These are phyloP conservation scores for Cephus sareptanus DNA, from an alignment of 2,888 invertebrate genomes.

Conservation along the genomic window DNA sequence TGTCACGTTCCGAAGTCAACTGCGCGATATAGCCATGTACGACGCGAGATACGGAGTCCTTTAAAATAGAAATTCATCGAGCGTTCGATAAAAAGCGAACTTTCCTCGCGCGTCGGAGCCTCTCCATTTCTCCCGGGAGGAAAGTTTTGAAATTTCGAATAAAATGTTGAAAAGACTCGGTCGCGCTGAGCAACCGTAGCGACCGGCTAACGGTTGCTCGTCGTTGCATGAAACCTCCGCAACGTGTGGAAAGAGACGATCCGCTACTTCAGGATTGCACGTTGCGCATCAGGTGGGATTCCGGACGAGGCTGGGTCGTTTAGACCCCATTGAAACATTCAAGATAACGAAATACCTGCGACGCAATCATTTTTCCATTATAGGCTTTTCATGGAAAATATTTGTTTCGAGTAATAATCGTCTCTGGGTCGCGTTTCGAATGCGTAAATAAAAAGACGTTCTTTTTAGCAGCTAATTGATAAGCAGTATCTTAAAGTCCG, in stretches of 20 bases:
- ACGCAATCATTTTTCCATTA: background rate
- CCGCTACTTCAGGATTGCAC: background rate
- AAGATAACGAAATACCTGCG: background rate
- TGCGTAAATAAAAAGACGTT: background rate
- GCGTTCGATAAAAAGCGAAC: background rate
- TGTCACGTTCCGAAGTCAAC: background rate
- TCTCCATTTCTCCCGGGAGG: background rate
- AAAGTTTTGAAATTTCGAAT: background rate
- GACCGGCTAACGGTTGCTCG: conserved; percentile 3
- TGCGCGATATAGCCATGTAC: too few species aligned
- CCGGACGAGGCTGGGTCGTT: background rate
- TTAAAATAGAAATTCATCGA: background rate
- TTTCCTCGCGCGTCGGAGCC: background rate
- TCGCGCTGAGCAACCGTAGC: background rate
- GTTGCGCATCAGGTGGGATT: background rate
- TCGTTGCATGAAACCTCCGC: conserved; percentile 2
- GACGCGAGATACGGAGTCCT: too few species aligned
- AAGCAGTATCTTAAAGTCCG: background rate
- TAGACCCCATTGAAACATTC: background rate
- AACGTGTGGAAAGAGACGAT: background rate
- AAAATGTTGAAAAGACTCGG: background rate
- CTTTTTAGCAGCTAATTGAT: background rate
- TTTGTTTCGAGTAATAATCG: background rate
- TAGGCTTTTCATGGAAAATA: background rate
- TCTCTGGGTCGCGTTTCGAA: background rate